phyloP scores from a whole-genome alignment of 2,113 vertebrate species.

The Bos indicus region DNA sequence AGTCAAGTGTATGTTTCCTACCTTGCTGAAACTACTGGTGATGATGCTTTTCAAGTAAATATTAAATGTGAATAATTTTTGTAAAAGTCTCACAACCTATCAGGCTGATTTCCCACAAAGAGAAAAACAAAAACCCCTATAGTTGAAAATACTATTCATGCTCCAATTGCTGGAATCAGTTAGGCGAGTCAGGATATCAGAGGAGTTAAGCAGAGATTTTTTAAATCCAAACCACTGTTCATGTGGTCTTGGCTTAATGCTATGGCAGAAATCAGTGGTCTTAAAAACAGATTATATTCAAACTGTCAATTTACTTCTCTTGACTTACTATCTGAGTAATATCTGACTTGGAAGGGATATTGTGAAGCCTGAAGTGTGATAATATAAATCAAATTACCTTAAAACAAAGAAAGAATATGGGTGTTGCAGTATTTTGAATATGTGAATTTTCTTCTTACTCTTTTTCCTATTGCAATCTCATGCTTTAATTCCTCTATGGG shows the following conservation, averaged over 20 bases:
- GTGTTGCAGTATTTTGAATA: not conserved
- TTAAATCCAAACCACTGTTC: not conserved
- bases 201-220: not conserved
- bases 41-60: not conserved
- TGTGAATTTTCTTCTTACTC: not conserved
- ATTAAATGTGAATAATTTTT: not conserved
- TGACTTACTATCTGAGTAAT: not conserved
- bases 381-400: not conserved
- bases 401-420: not conserved
- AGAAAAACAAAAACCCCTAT: not conserved
- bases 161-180: not conserved
- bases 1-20: fast-evolving
- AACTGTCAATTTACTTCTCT: not conserved
- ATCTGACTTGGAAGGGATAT: not conserved
- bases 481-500: not conserved
- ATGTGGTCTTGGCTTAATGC: not conserved
- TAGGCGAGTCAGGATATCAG: not conserved
- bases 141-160: not conserved
- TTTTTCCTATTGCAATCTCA: not conserved
- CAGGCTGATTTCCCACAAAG: not conserved
- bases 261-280: not conserved
- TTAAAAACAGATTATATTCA: not conserved
- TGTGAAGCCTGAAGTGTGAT: not conserved
- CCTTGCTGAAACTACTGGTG: not conserved
- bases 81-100: not conserved